phyloP scores from a whole-genome alignment of 2,888 invertebrate genomes.

The Dorcus parallelipipedus region DNA sequence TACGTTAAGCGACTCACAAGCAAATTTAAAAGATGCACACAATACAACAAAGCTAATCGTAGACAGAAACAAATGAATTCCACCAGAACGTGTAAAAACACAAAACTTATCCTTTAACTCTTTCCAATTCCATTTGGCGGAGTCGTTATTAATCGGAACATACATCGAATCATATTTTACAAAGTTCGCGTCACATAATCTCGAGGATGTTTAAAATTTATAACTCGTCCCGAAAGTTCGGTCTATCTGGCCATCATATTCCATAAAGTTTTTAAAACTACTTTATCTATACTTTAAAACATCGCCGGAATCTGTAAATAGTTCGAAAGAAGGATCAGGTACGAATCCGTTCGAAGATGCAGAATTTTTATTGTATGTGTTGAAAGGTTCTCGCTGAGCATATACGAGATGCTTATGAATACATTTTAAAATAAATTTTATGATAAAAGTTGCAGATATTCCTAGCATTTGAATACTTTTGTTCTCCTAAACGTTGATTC shows the following conservation, averaged over 20 bases:
- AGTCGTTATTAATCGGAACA: slow-evolving; percentile 8
- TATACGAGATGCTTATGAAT: too few relatives aligned
- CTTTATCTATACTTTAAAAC: slow-evolving; percentile 31
- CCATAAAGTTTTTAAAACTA: slow-evolving; percentile 32
- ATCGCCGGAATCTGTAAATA: slow-evolving; percentile 32
- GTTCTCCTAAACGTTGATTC: too few relatives aligned
- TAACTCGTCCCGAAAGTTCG: slow-evolving; percentile 33
- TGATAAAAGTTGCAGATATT: too few relatives aligned
- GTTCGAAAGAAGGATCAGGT: slow-evolving; percentile 18
- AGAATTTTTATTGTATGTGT: neutral
- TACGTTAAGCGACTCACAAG: too few relatives aligned
- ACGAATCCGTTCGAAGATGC: neutral
- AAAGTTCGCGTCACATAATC: slow-evolving; percentile 16
- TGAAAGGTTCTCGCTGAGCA: neutral
- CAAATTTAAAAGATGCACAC: too few relatives aligned
- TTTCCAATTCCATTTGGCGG: neutral
- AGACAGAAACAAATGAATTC: too few relatives aligned
- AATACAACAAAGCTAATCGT: too few relatives aligned
- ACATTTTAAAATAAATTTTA: too few relatives aligned
- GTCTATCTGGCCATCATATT: slow-evolving; percentile 33
- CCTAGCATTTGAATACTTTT: too few relatives aligned
- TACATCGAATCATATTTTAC: slow-evolving; percentile 10
- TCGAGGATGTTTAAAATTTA: slow-evolving; percentile 31
- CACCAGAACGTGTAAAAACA: too few relatives aligned
- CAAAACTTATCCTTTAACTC: slow-evolving; percentile 1